Conservation (phyloP, 2,888 invertebrate species). For the Oxyteleia sp. region DNA sequence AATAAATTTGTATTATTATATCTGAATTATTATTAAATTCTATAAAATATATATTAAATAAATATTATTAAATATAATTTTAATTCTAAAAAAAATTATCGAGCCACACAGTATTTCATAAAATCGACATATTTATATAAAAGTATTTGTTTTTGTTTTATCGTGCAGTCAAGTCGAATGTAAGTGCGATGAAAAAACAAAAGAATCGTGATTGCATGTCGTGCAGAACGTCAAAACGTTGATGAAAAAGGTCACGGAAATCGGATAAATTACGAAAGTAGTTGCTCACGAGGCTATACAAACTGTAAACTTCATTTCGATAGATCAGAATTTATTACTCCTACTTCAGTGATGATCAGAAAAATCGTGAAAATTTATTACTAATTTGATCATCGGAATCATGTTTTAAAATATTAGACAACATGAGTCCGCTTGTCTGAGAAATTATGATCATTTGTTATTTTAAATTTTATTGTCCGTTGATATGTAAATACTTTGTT, state of each 20-base stretch:
- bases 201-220: constrained; percentile 65
- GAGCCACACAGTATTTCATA: no score
- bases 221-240: constrained; percentile 63
- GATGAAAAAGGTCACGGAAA: constrained; percentile 65
- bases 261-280: constrained; percentile 59
- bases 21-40: no score
- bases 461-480: no score
- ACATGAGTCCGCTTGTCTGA: no score
- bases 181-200: constrained; percentile 52
- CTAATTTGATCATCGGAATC: constrained; percentile 19
- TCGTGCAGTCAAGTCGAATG: constrained; percentile 26
- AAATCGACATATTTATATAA: constrained; percentile 52
- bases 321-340: constrained; percentile 45
- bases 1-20: no score
- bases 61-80: no score
- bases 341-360: constrained; percentile 43
- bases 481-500: no score
- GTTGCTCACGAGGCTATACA: constrained; percentile 53
- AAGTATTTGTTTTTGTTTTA: constrained; percentile 48
- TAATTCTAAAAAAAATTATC: no score
- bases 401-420: not conserved
- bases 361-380: constrained; percentile 29
- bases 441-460: no score
- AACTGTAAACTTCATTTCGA: constrained; percentile 54
- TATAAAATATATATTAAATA: no score